Percentiles rank a stretch among this genome's conserved stretches.
Conservation (phyloP, 1,140 invertebrate species). For the Oreohelix idahoensis region DNA sequence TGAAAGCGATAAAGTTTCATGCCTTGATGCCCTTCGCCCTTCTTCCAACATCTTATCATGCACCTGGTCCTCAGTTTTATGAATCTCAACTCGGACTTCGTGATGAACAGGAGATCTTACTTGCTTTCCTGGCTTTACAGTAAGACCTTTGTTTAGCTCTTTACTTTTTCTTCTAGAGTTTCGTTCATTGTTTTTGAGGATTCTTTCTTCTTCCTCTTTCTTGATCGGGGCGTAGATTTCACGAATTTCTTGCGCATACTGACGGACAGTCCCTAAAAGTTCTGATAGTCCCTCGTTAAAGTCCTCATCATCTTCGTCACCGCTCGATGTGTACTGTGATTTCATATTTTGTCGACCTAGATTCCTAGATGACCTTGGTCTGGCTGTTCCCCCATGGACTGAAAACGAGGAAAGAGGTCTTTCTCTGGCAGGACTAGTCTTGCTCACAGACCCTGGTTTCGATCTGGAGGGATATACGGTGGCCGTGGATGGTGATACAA, state of each 20-base stretch:
- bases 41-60: neutral
- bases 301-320: conserved; percentile 33
- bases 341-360: neutral
- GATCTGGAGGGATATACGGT: neutral
- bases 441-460: neutral
- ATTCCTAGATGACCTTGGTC: neutral
- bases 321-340: neutral
- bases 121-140: neutral
- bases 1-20: neutral
- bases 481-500: neutral
- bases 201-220: conserved; percentile 26
- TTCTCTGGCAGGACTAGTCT: neutral
- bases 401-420: conserved; percentile 1
- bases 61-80: conserved; percentile 5
- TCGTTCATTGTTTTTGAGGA: conserved; percentile 1
- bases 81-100: conserved; percentile 35
- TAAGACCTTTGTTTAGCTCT: neutral
- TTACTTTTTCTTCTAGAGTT: conserved; percentile 11
- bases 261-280: conserved; percentile 30
- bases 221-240: conserved; percentile 38
- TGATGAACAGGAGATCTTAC: neutral
- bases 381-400: neutral
- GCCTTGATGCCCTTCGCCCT: neutral
- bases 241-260: conserved; percentile 38
- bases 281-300: conserved; percentile 19